Evolutionary conservation across 2,113 vertebrate genomes (phyloP).

Genomic region (Monopterus albus): DNA sequence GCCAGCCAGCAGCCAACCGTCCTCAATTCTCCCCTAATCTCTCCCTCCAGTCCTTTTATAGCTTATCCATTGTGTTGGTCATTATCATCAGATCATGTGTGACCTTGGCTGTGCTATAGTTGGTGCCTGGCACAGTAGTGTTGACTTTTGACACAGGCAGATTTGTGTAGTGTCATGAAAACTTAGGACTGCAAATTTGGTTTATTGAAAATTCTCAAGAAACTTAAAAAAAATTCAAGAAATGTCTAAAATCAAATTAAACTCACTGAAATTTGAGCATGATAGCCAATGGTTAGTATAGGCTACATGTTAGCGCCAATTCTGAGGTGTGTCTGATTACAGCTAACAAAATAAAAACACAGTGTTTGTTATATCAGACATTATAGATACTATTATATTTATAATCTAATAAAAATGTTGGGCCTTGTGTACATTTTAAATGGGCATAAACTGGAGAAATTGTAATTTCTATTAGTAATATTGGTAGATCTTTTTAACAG

Average conservation of each 20-base stretch:
- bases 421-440: slow-evolving; percentile 1
- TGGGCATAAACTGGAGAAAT: background rate
- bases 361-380: no score
- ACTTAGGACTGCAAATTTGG: background rate
- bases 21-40: slow-evolving; percentile 79
- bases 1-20: slow-evolving; percentile 56
- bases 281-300: no score
- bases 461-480: background rate
- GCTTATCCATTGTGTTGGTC: slow-evolving; percentile 77
- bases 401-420: no score
- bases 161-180: background rate
- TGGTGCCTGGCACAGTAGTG: slow-evolving; percentile 29
- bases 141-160: slow-evolving; percentile 45
- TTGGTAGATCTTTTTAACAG: no score
- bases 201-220: background rate
- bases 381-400: no score
- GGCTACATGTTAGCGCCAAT: no score
- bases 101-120: slow-evolving; percentile 65
- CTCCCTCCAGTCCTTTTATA: slow-evolving; percentile 67
- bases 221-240: background rate
- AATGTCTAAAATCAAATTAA: background rate
- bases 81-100: slow-evolving; percentile 80
- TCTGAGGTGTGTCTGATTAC: no score
- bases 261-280: no score
- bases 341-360: no score